Percentiles rank a stretch among this genome's conserved stretches.
phyloP scores from a whole-genome alignment of 2,113 vertebrate species.

The Shinisaurus crocodilurus region DNA sequence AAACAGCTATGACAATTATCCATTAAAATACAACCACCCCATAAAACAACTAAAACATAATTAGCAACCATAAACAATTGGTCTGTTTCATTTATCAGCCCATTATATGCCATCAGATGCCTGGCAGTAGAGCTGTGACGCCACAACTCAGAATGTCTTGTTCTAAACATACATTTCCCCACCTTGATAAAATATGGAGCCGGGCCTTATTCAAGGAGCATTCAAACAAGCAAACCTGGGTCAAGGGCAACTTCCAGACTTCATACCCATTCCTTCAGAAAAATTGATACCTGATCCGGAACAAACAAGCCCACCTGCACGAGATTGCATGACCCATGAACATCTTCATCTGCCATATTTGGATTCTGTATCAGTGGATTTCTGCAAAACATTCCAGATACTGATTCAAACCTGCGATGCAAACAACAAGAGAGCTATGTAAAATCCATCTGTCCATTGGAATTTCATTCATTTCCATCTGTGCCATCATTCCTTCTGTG shows the following conservation, averaged over 20 bases:
- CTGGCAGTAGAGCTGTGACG: not conserved
- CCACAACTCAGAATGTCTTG: not conserved
- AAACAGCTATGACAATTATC: too few relatives aligned
- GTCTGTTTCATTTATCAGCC: too few relatives aligned
- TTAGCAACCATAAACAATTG: too few relatives aligned
- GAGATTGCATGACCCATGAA: not conserved
- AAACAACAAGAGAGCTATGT: not conserved
- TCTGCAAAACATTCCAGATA: not conserved
- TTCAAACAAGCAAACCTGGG: not conserved
- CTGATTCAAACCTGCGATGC: not conserved
- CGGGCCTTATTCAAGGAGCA: not conserved
- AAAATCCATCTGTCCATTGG: not conserved
- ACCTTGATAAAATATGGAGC: not conserved
- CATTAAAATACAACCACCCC: too few relatives aligned
- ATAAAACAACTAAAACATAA: too few relatives aligned
- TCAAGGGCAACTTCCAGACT: not conserved
- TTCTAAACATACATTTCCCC: not conserved
- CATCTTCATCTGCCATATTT: not conserved
- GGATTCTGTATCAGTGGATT: not conserved
- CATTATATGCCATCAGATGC: too few relatives aligned
- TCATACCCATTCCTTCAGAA: not conserved
- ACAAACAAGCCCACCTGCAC: not conserved
- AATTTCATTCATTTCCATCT: not conserved
- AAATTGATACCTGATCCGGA: not conserved
- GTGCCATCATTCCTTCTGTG: not conserved